These are phyloP conservation scores for Lamellibrachia satsuma DNA, from an alignment of 2,888 invertebrate species.

Conservation along the genomic window DNA sequence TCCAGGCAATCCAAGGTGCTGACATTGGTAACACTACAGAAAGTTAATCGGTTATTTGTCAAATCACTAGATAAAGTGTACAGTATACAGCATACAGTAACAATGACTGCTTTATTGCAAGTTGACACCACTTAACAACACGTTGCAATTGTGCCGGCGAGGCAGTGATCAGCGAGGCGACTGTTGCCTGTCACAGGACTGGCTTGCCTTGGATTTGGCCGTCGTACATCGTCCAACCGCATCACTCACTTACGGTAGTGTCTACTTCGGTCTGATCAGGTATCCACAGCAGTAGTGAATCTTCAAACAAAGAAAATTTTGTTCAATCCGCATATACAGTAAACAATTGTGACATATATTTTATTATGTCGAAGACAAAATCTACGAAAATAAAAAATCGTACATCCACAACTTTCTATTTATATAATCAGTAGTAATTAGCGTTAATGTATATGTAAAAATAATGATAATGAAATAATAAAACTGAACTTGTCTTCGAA, in stretches of 20 bases:
- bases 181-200: neutral
- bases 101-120: neutral
- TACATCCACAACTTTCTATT: too few species aligned
- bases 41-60: too few species aligned
- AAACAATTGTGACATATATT: too few species aligned
- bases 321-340: neutral
- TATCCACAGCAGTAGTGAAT: slow-evolving; percentile 2
- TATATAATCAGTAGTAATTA: too few species aligned
- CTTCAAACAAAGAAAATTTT: neutral
- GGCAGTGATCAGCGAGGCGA: neutral
- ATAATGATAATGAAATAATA: too few species aligned
- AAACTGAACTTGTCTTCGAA: too few species aligned
- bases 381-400: too few species aligned
- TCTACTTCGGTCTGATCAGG: neutral
- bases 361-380: too few species aligned
- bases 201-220: neutral
- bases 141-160: neutral
- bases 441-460: too few species aligned
- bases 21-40: too few species aligned
- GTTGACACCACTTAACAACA: neutral
- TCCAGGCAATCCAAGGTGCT: too few species aligned
- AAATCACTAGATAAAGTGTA: too few species aligned
- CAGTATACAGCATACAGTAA: neutral
- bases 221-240: neutral
- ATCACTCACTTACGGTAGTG: neutral